A percentile compares a stretch with the other conserved stretches of the same genome.
These are phyloP conservation scores for Euleptes europaea DNA, from an alignment of 2,113 vertebrate species.

Conservation along the genomic window DNA sequence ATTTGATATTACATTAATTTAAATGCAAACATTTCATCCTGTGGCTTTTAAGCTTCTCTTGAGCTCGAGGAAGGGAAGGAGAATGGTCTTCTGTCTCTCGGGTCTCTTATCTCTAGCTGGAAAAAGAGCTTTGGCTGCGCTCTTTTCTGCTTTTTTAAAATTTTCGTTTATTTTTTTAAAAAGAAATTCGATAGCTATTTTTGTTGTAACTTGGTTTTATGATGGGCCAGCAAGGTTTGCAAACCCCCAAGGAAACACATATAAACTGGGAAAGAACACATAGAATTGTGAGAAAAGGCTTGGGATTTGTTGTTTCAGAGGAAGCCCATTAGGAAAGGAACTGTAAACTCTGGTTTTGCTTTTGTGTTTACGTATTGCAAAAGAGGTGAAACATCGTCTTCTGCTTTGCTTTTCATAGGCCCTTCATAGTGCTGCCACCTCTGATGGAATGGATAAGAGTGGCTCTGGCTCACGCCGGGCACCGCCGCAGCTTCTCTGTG, in stretches of 20 bases:
- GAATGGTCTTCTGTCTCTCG: not conserved
- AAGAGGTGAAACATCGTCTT: slow-evolving; percentile 14
- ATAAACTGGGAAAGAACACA: not conserved
- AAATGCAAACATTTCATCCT: not conserved
- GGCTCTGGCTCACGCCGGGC: slow-evolving; percentile 90
- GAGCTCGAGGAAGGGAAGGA: not conserved
- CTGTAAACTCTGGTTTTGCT: slow-evolving; percentile 1
- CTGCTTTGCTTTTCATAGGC: slow-evolving; percentile 78
- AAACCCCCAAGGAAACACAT: not conserved
- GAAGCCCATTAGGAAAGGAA: not conserved
- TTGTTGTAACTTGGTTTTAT: not conserved
- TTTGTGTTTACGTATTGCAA: not conserved
- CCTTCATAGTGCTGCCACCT: slow-evolving; percentile 93
- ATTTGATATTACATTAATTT: not conserved
- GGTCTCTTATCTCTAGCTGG: not conserved
- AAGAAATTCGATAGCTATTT: not conserved
- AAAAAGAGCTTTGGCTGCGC: rapidly evolving
- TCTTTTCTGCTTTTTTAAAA: rapidly evolving
- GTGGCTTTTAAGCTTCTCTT: not conserved
- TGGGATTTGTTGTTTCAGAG: slow-evolving; percentile 1
- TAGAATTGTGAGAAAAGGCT: not conserved
- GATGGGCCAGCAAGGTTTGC: rapidly evolving
- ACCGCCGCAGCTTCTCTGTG: slow-evolving; percentile 95
- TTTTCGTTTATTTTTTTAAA: not conserved
- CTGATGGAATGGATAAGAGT: slow-evolving; percentile 99